These are phyloP conservation scores for Muscicapa adusta DNA, from an alignment of 2,113 vertebrate genomes.

Conservation along the genomic window DNA sequence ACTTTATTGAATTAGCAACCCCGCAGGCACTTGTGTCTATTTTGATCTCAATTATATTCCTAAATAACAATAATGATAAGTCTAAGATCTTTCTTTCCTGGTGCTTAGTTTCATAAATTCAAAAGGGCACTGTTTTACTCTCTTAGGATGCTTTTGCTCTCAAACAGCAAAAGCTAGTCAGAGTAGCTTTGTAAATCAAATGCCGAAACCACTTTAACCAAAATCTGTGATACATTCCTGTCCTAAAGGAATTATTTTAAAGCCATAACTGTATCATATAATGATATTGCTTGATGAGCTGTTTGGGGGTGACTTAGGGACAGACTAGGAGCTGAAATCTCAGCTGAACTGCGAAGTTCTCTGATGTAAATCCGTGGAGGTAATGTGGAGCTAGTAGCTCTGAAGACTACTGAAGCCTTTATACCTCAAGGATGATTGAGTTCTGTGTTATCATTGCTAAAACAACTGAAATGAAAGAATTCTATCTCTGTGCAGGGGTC, in stretches of 20 bases:
- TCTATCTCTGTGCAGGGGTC: background rate
- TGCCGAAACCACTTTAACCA: background rate
- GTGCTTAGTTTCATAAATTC: background rate
- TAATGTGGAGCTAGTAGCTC: background rate
- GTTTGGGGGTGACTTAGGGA: background rate
- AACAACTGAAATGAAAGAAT: background rate
- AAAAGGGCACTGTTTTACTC: background rate
- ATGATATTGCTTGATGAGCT: background rate
- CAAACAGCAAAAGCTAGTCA: background rate
- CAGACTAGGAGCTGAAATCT: background rate
- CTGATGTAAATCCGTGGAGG: background rate
- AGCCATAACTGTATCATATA: background rate
- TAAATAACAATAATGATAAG: background rate
- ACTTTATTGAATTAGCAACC: background rate
- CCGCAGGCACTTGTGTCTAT: background rate
- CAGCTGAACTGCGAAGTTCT: background rate
- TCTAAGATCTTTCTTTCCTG: background rate
- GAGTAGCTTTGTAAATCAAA: constrained; percentile 2
- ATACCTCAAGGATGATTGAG: background rate
- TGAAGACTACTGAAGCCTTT: background rate
- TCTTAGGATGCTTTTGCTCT: background rate
- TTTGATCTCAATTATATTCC: background rate
- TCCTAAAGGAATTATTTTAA: constrained; percentile 4
- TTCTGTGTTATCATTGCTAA: background rate
- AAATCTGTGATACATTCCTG: background rate